A percentile compares a stretch with the other conserved stretches of the same genome.
Evolutionary conservation across 1,140 invertebrate genomes (phyloP).

Genomic region (Acyrthosiphon pisum): DNA sequence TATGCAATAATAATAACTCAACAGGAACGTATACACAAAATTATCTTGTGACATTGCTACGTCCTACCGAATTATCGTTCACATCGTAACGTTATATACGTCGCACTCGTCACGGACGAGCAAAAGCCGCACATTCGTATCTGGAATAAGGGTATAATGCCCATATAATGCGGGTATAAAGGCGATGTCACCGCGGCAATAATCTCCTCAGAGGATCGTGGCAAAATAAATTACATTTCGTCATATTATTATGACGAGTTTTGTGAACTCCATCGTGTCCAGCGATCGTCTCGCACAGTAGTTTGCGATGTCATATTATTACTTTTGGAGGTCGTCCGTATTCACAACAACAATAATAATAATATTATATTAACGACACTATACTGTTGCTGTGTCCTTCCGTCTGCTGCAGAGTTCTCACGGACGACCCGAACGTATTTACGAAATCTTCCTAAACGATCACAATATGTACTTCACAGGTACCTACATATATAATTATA

Average conservation of each 20-base stretch:
- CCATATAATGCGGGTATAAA: background rate
- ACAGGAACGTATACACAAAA: no score
- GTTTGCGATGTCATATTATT: background rate
- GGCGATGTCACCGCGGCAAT: background rate
- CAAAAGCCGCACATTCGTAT: background rate
- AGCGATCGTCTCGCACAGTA: background rate
- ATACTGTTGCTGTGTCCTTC: background rate
- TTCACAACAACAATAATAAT: background rate
- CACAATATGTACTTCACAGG: background rate
- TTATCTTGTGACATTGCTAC: background rate
- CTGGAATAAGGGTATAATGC: background rate
- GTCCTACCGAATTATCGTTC: background rate
- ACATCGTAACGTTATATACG: background rate
- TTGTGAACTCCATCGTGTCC: background rate
- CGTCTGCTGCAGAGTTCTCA: background rate
- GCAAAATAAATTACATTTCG: background rate
- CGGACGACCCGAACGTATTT: background rate
- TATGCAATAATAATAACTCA: background rate
- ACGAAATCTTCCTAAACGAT: constrained; percentile 1
- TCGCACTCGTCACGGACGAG: background rate
- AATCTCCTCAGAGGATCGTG: background rate
- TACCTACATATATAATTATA: background rate
- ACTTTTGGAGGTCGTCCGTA: background rate
- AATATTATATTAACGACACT: background rate
- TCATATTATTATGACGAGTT: no score